Conservation (phyloP, 2,888 invertebrate genomes). For the Cremastinae sp. region DNA sequence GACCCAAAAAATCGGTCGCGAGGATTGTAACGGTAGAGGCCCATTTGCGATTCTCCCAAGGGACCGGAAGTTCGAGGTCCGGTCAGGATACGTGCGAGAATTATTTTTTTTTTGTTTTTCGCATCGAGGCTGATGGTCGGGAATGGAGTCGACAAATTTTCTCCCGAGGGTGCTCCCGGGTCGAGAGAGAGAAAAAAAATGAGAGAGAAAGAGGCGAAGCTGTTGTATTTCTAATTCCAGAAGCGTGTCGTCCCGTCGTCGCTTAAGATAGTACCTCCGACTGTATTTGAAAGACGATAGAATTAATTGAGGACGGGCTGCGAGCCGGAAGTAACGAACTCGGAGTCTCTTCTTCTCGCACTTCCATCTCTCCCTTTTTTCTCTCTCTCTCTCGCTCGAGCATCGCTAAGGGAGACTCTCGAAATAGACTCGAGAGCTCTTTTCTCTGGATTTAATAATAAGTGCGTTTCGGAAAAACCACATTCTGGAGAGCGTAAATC, state of each 20-base stretch:
- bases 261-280: neutral
- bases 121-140: constrained; percentile 41
- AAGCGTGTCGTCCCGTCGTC: constrained; percentile 38
- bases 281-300: constrained; percentile 52
- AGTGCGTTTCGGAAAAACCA: too few species aligned
- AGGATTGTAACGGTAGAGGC: constrained; percentile 5
- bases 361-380: too few species aligned
- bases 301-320: constrained; percentile 37
- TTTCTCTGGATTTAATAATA: too few species aligned
- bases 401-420: constrained; percentile 21
- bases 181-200: constrained; percentile 2
- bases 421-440: constrained; percentile 31
- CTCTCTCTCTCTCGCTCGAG: constrained; percentile 20
- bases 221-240: constrained; percentile 55
- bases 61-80: constrained; percentile 40
- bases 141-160: constrained; percentile 11
- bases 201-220: too few species aligned
- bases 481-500: too few species aligned
- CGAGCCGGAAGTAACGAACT: constrained; percentile 52
- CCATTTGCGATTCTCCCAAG: constrained; percentile 14
- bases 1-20: constrained; percentile 24
- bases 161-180: constrained; percentile 13
- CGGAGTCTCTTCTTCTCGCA: constrained; percentile 20
- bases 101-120: constrained; percentile 17
- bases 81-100: neutral